Evolutionary conservation across 2,113 vertebrate genomes (phyloP), one percentile per base, ranked within the genome.

Genomic region (Nannospalax galili): DNA sequence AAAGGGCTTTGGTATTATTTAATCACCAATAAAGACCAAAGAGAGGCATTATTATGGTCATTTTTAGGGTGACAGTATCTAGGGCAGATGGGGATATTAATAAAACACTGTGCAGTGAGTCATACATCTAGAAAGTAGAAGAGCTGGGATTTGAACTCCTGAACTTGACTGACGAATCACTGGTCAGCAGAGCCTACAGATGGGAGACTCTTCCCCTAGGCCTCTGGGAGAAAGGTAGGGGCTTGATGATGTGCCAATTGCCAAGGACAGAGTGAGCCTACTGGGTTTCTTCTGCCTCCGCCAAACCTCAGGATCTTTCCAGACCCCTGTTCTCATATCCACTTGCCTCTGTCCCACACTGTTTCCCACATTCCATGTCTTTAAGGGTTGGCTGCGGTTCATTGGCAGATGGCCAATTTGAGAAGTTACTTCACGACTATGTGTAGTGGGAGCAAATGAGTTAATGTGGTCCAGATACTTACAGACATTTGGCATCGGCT

Each of bases 381-480:
- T 92, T 69, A 77, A 95, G 82, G 30, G 7, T 45, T 74, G 42
- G 32, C 48, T 52, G 1, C 5, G 32, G 45, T 72, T 92, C 35
- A 5, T 69, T 94, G 95, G 86, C 87, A 32, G 85, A 52, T 73
- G 72, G 80, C 65, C 89, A 67, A 0, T n/a, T 48, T 69, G 86
- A 84, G 75, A 92, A 73, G 26, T 19, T 62, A 45, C 40, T 91
- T 93, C 45, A 26, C 19, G 90, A 67, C 52, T 56, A 45, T 20
- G 22, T 28, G 45, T 4, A 74, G 28, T 42, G 64, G 72, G 56
- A 93, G 48, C 52, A 91, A 95, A 81, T 81, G 86, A 94, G 60
- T 90, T 96, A 95, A 97, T 95, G 89, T 45, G 37, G 89, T 94
- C 81, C 94, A 95, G 93, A 97, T 72, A 78, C 89, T 74, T 67